Percentiles rank a stretch among this genome's conserved stretches.
These are phyloP conservation scores for Rhopilema esculentum DNA, from an alignment of 30 jellyfish, hydroid and myxozoan genomes.

Conservation along the genomic window DNA sequence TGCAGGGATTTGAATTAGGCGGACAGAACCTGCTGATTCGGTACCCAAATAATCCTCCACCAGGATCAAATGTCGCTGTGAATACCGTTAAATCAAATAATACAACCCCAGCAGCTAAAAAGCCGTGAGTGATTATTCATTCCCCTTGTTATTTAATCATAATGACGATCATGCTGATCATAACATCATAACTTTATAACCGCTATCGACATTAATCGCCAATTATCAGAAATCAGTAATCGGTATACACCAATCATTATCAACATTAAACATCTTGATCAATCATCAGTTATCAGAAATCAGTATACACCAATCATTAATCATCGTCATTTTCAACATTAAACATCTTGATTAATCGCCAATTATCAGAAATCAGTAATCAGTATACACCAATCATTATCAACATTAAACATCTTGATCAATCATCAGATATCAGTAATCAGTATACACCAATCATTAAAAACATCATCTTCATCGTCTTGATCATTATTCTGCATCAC, in stretches of 20 bases:
- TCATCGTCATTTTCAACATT: background rate
- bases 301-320: background rate
- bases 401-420: background rate
- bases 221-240: background rate
- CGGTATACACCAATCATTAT: background rate
- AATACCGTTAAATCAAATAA: slow-evolving; percentile 20
- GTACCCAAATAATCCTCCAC: slow-evolving; percentile 96
- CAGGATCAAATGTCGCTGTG: slow-evolving; percentile 80
- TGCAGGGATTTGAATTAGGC: slow-evolving; percentile 89
- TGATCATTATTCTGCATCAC: too few relatives aligned
- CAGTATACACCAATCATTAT: background rate
- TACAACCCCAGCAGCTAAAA: slow-evolving; percentile 8
- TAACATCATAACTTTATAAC: background rate
- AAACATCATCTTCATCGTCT: too few relatives aligned
- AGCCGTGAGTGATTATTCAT: slow-evolving; percentile 2
- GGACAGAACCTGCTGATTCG: slow-evolving; percentile 83
- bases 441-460: background rate
- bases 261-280: background rate
- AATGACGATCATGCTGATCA: background rate
- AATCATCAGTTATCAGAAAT: background rate
- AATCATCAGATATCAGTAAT: background rate
- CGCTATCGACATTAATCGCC: background rate
- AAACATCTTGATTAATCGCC: background rate
- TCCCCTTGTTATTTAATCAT: background rate
- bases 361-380: background rate